These are phyloP conservation scores for Calephelis nemesis DNA, from an alignment of 1,140 invertebrate genomes.

Conservation along the genomic window DNA sequence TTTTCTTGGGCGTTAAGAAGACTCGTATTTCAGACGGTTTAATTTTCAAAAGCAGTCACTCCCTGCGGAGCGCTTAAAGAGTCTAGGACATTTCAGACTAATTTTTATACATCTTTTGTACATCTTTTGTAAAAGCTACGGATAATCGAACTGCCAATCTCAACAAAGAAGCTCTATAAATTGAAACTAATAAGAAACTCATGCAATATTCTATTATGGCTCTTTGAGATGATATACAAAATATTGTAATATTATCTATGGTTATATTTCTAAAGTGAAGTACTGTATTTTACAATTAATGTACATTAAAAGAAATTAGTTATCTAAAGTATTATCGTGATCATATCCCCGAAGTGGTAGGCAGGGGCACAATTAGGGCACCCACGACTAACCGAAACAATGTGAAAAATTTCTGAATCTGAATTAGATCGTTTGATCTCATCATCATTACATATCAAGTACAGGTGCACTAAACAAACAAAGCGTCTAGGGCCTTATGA, in stretches of 20 bases:
- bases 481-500: too few relatives aligned
- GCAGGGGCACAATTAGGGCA: too few relatives aligned
- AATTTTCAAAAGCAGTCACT: conserved; percentile 54
- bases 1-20: conserved; percentile 54
- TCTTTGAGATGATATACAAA: conserved; percentile 22
- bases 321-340: too few relatives aligned
- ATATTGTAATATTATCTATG: not conserved
- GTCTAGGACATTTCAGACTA: conserved; percentile 71
- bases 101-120: conserved; percentile 72
- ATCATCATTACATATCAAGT: too few relatives aligned
- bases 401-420: too few relatives aligned
- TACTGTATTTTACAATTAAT: too few relatives aligned
- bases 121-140: conserved; percentile 58
- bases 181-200: conserved; percentile 54
- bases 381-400: too few relatives aligned
- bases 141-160: conserved; percentile 77
- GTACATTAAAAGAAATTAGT: not conserved
- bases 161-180: conserved; percentile 54
- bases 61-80: conserved; percentile 65
- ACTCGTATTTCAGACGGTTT: conserved; percentile 63
- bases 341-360: too few relatives aligned
- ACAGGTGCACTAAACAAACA: too few relatives aligned
- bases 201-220: conserved; percentile 29
- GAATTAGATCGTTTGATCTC: too few relatives aligned
- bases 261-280: not conserved